phyloP scores from a whole-genome alignment of 2,113 vertebrate genomes.

The Macaca nemestrina region DNA sequence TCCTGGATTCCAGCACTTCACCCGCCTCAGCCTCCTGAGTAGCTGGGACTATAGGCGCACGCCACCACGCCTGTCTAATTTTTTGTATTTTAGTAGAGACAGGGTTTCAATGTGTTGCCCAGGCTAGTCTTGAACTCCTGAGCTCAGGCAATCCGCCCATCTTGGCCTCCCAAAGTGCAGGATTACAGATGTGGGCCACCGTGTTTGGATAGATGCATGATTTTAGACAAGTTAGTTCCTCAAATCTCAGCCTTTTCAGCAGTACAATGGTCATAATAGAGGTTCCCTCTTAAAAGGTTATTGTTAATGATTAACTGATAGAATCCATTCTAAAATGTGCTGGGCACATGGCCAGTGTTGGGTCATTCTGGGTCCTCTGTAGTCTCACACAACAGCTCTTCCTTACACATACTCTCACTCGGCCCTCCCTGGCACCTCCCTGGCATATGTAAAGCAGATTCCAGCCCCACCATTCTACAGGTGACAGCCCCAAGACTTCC shows the following conservation, averaged over 20 bases:
- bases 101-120: too few relatives aligned
- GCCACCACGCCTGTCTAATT: too few relatives aligned
- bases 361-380: neutral
- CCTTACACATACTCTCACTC: too few relatives aligned
- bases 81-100: too few relatives aligned
- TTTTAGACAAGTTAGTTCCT: neutral
- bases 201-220: neutral
- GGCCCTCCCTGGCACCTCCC: too few relatives aligned
- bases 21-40: too few relatives aligned
- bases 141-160: too few relatives aligned
- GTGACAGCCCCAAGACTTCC: neutral
- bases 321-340: neutral
- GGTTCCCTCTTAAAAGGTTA: neutral
- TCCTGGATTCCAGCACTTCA: too few relatives aligned
- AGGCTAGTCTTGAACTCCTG: too few relatives aligned
- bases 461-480: neutral
- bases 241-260: neutral
- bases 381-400: neutral
- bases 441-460: neutral
- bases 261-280: neutral
- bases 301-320: neutral
- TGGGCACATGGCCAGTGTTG: neutral
- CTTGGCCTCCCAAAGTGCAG: too few relatives aligned
- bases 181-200: too few relatives aligned
- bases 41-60: too few relatives aligned